Conservation (phyloP, 2,797 vertebrate species). For the Hafferia zeledoni region DNA sequence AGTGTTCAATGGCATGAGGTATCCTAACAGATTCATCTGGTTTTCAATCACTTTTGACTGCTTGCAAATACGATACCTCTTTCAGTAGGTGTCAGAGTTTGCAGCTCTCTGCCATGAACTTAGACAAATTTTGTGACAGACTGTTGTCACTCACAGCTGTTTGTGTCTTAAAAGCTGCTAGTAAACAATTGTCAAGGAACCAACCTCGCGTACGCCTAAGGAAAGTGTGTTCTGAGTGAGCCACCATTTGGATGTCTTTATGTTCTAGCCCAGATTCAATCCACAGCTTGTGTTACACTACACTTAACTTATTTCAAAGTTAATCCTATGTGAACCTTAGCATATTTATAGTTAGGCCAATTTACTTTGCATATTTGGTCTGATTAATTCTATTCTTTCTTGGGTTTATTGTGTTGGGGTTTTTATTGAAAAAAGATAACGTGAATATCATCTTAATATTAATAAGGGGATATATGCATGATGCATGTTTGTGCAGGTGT, state of each 20-base stretch:
- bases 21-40: conserved; percentile 57
- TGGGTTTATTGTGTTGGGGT: not conserved
- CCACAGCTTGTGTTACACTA: conserved; percentile 57
- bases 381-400: not conserved
- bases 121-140: conserved; percentile 70
- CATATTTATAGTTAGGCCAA: not conserved
- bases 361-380: not conserved
- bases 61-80: conserved; percentile 63
- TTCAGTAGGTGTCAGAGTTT: conserved; percentile 69
- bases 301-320: conserved; percentile 52
- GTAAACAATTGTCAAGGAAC: conserved; percentile 69
- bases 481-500: not conserved
- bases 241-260: conserved; percentile 66
- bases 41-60: conserved; percentile 63
- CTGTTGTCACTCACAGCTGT: conserved; percentile 71
- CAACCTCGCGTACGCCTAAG: conserved; percentile 45
- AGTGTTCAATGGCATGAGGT: conserved; percentile 65
- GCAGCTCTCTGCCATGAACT: conserved; percentile 68
- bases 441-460: not conserved
- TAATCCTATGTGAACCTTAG: conserved; percentile 32
- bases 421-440: not conserved
- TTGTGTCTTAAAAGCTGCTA: conserved; percentile 69
- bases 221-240: conserved; percentile 54
- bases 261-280: conserved; percentile 66
- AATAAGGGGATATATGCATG: not conserved